Evolutionary conservation across 2,888 invertebrate genomes (phyloP).

Genomic region (Druceiella hillmani): DNA sequence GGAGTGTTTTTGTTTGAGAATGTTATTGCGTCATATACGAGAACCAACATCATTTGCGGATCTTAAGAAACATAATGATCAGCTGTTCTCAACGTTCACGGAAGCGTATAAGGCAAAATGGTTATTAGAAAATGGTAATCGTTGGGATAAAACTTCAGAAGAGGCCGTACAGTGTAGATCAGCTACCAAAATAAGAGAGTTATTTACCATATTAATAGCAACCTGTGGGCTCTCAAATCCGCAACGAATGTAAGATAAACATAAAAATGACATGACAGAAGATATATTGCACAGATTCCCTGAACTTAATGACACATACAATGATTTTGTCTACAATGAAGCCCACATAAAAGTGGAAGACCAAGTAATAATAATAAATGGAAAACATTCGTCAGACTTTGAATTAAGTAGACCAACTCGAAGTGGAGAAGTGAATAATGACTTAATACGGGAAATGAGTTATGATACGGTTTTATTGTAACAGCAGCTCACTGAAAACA

Average conservation of each 20-base stretch:
- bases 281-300: constrained; percentile 10
- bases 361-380: too few species aligned
- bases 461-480: too few species aligned
- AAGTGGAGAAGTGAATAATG: too few species aligned
- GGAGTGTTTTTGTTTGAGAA: constrained; percentile 23
- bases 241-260: constrained; percentile 19
- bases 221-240: constrained; percentile 21
- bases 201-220: constrained; percentile 21
- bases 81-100: constrained; percentile 22
- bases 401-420: too few species aligned
- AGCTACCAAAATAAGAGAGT: constrained; percentile 17
- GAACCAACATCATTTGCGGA: too few species aligned
- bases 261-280: constrained; percentile 15
- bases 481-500: too few species aligned
- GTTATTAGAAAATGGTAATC: constrained; percentile 30
- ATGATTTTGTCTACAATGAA: too few species aligned
- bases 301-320: too few species aligned
- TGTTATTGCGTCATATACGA: constrained; percentile 22
- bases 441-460: too few species aligned
- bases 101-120: constrained; percentile 23
- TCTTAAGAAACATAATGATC: constrained; percentile 18
- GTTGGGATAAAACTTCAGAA: constrained; percentile 22
- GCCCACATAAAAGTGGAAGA: too few species aligned
- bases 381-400: too few species aligned
- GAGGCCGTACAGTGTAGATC: constrained; percentile 18